Evolutionary conservation across 2,797 vertebrate species (phyloP), one percentile per base, ranked within the genome.

Genomic region (Ptychadena robeensis): DNA sequence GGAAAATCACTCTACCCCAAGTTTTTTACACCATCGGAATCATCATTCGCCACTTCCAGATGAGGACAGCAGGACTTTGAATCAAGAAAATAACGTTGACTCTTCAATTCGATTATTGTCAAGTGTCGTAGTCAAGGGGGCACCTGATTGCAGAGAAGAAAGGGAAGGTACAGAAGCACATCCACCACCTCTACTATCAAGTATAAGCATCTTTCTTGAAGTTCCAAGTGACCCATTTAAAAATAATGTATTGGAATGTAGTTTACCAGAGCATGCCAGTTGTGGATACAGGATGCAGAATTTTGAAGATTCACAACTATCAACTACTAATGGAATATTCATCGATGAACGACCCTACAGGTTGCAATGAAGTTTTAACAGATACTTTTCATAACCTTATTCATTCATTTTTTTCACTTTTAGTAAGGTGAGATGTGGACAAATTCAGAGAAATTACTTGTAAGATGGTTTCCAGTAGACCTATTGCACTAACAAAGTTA

Each of bases 101-200:
- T 4, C 12, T 35, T 27, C 73, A 22, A 27, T 76, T 9, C 34
- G 30, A 68, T 69, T 79, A 37, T 18, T 79, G 48, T 64, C 53
- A 59, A 75, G 64, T 64, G 77, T 85, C 10, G 74, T 32, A 2
- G 48, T 85, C 7, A 48, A 7, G 30, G 6, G 65, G 31, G 9
- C 4, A 7, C 15, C 7, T 2, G 59, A 28, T 30, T 40, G 59
- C 9, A 30, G 22, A 22, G 32, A 3, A 28, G 25, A 32, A 2
- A 12, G 44, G 37, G 53, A 68, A 22, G 14, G 48, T 53, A 37
- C 28, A 9, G 48, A 64, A n/a, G 40, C 68, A n/a, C 63, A 9
- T 37, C 2, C 34, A 59, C 32, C 63, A 44, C 0, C 35, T 27
- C 48, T 69, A 15, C 32, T 22, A 18, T 28, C 59, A 30, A n/a